phyloP scores from a whole-genome alignment of 2,113 vertebrate species.

The Thamnophis sirtalis region DNA sequence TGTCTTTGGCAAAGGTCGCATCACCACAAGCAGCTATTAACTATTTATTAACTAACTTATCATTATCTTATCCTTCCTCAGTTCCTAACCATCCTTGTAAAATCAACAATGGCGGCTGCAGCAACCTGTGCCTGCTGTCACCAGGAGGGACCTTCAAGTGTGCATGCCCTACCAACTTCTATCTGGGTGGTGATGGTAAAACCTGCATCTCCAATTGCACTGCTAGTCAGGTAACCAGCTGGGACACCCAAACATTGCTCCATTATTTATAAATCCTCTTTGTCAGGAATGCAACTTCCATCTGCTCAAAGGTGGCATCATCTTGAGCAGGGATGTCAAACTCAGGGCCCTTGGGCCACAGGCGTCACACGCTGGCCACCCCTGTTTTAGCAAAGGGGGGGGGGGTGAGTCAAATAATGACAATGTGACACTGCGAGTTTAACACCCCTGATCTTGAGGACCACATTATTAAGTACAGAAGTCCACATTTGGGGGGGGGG shows the following conservation, averaged over 20 bases:
- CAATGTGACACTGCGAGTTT: too few species aligned
- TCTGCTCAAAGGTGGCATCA: background rate
- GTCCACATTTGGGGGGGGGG: background rate
- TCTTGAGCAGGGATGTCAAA: background rate
- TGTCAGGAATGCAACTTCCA: background rate
- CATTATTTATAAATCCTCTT: background rate
- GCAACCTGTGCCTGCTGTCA: slow-evolving; percentile 92
- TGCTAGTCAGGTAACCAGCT: slow-evolving; percentile 84
- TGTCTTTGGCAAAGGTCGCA: background rate
- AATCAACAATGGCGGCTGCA: slow-evolving; percentile 88
- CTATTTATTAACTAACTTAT: too few species aligned
- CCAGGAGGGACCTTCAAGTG: slow-evolving; percentile 87
- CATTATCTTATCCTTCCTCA: slow-evolving; percentile 64
- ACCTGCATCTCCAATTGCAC: slow-evolving; percentile 98
- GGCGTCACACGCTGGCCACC: too few species aligned
- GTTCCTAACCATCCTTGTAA: slow-evolving; percentile 91
- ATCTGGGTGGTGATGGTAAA: slow-evolving; percentile 84
- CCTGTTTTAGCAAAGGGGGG: too few species aligned
- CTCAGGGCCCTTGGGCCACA: too few species aligned
- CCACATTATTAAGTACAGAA: background rate
- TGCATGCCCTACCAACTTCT: slow-evolving; percentile 97
- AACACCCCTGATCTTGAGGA: background rate
- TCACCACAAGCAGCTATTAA: background rate
- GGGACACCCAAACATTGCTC: background rate
- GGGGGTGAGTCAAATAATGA: too few species aligned